Evolutionary conservation across 2,888 invertebrate species (phyloP).

Genomic region (Rhingia campestris): DNA sequence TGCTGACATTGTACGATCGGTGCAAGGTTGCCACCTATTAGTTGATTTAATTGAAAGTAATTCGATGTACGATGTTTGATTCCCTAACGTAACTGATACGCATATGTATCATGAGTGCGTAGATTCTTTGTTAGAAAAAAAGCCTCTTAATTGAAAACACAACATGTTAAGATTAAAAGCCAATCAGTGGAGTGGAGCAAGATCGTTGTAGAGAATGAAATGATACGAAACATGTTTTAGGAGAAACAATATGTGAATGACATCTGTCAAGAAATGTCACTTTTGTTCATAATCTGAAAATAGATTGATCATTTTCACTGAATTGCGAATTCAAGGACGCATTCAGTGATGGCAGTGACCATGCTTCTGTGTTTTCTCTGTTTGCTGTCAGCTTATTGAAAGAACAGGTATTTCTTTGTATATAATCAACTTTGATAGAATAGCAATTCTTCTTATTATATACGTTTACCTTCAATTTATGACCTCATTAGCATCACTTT

Average conservation of each 20-base stretch:
- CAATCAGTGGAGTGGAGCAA: conserved; percentile 4
- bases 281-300: neutral
- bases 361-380: too few species aligned
- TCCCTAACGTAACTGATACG: conserved; percentile 18
- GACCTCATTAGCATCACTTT: too few species aligned
- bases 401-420: too few species aligned
- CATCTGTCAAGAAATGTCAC: neutral
- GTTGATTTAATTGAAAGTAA: conserved; percentile 42
- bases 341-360: too few species aligned
- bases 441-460: too few species aligned
- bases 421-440: too few species aligned
- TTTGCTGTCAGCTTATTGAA: too few species aligned
- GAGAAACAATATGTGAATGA: neutral
- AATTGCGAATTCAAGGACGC: too few species aligned
- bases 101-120: conserved; percentile 6
- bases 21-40: conserved; percentile 31
- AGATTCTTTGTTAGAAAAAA: conserved; percentile 3
- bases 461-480: too few species aligned
- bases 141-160: neutral
- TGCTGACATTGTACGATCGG: conserved; percentile 53
- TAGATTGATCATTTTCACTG: too few species aligned
- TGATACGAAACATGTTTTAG: neutral
- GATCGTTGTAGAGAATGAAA: neutral
- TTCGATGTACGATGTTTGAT: conserved; percentile 10
- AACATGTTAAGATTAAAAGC: neutral